Evolutionary conservation across 2,797 vertebrate species (phyloP), one percentile per base, ranked within the genome.

Genomic region (Lophotriccus pileatus): DNA sequence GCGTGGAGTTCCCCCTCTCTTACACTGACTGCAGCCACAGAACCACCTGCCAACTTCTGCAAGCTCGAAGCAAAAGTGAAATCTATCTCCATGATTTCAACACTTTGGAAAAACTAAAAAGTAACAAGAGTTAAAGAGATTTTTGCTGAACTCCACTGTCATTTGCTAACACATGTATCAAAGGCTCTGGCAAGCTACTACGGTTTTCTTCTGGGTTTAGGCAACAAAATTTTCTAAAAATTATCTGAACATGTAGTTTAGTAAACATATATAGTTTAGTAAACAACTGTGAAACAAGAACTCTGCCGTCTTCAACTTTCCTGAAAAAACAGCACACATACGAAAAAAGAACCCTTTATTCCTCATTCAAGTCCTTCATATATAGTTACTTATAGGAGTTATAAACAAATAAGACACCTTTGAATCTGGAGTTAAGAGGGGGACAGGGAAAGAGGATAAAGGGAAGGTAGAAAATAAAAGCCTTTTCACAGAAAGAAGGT

Each of bases 211-310:
- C 41, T 9, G 2, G 18, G 3, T 36, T 93, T 30, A 70, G 32
- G 27, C 12, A 94, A 87, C 21, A 76, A 30, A 43, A 69, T 43
- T 70, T 59, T 70, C 44, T 19, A 70, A 37, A 67, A 70, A 60
- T 24, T 55, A 39, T 74, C 15, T 50, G 49, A 56, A 52, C 4
- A 6, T 10, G 17, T 34, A 80, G 47, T 36, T 55, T 47, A 79
- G 47, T 17, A 82, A 81, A 56, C 22, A 76, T n/a, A n/a, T n/a
- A n/a, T 66, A 68, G 47, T 36, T 55, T 47, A 79, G 47, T 17
- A 82, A 81, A 56, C 22, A 76, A 67, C 23, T 49, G 12, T 64
- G 72, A 87, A 79, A 95, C 34, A 77, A 92, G 47, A 89, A 77
- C 15, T 39, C 15, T 58, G 37, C 39, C 70, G 16, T 55, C 59